phyloP scores from a whole-genome alignment of 2,888 invertebrate genomes.

The Cosmorhoe ocellata region DNA sequence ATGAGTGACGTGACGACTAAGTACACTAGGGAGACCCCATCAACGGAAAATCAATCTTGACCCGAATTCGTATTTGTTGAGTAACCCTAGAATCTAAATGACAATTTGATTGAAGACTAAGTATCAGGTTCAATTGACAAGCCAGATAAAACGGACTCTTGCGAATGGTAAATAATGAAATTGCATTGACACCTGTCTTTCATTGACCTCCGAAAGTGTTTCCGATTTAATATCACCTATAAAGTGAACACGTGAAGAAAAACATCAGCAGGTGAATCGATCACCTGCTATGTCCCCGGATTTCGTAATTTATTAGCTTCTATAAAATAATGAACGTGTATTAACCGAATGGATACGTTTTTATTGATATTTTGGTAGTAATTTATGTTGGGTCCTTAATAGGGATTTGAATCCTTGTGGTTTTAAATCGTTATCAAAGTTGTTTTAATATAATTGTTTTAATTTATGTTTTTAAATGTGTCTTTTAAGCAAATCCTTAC shows the following conservation, averaged over 20 bases:
- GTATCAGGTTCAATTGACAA: no score
- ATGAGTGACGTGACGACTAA: conserved; percentile 13
- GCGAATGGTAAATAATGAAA: background rate
- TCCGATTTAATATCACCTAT: conserved; percentile 19
- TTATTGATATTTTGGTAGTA: conserved; percentile 22
- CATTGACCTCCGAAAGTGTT: conserved; percentile 28
- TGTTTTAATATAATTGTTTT: conserved; percentile 2
- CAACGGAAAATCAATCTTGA: no score
- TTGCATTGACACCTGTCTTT: background rate
- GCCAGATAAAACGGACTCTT: no score
- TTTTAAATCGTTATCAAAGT: conserved; percentile 5
- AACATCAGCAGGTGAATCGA: conserved; percentile 22
- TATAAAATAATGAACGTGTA: conserved; percentile 23
- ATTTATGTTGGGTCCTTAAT: conserved; percentile 18
- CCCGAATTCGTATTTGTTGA: no score
- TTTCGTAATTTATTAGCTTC: conserved; percentile 22
- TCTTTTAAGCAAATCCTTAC: no score
- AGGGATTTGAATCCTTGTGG: conserved; percentile 8
- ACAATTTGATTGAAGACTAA: no score
- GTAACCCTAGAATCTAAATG: no score
- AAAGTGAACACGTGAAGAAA: background rate
- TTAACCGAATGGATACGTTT: conserved; percentile 23
- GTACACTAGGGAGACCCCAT: no score
- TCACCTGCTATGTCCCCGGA: conserved; percentile 29
- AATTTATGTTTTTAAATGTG: background rate